These are phyloP conservation scores for Rhynchophorus ferrugineus DNA, from an alignment of 1,140 invertebrate species.

Conservation along the genomic window DNA sequence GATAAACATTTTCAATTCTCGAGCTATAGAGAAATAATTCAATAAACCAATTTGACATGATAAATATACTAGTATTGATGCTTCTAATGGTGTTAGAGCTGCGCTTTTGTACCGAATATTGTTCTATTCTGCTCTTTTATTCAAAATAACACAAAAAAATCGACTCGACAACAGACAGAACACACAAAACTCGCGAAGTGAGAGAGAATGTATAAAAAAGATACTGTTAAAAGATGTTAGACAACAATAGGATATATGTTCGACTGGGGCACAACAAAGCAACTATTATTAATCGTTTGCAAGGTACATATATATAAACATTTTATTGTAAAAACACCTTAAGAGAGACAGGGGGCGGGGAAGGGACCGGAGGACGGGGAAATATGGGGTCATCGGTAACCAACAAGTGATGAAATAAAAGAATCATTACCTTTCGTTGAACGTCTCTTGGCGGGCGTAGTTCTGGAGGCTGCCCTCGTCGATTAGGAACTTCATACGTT, in stretches of 20 bases:
- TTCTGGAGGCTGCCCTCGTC: constrained; percentile 96
- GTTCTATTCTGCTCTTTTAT: no score
- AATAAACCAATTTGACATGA: no score
- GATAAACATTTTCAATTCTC: no score
- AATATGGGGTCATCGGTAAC: not conserved
- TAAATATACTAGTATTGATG: no score
- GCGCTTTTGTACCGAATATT: no score
- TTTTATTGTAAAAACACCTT: constrained; percentile 1
- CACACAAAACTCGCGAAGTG: no score
- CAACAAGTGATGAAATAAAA: no score
- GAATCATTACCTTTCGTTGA: constrained; percentile 98
- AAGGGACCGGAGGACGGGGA: not conserved
- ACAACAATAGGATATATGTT: constrained; percentile 37
- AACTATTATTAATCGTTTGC: constrained; percentile 39
- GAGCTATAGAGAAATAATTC: no score
- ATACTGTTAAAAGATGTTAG: constrained; percentile 19
- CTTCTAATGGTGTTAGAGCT: no score
- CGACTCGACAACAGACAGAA: no score
- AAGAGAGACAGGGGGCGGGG: not conserved
- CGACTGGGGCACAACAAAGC: constrained; percentile 72
- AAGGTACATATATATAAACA: constrained; percentile 15
- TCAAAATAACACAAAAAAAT: no score
- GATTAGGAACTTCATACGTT: constrained; percentile 96
- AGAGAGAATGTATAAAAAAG: constrained; percentile 5
- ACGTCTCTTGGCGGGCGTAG: constrained; percentile 87